A percentile compares a stretch with the other conserved stretches of the same genome.
phyloP scores from a whole-genome alignment of 2,888 invertebrate species.

The Nineta flava region DNA sequence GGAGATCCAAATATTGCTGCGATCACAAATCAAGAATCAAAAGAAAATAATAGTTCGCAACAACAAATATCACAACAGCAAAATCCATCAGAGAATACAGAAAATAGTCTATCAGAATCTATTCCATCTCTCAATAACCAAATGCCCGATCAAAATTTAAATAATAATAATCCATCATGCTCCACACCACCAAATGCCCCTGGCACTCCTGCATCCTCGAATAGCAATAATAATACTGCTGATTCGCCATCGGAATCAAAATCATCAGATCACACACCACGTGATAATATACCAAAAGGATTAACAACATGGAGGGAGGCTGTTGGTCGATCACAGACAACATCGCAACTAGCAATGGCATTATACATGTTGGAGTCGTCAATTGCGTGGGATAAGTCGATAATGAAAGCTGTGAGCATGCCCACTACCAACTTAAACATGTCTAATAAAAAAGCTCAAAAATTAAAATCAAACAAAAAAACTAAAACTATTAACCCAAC shows the following conservation, averaged over 20 bases:
- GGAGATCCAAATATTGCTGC: slow-evolving; percentile 47
- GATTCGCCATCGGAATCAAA: slow-evolving; percentile 5
- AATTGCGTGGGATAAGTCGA: slow-evolving; percentile 98
- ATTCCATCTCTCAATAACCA: not conserved
- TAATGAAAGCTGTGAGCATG: slow-evolving; percentile 93
- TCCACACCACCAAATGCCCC: slow-evolving; percentile 10
- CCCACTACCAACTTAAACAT: not conserved
- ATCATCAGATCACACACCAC: slow-evolving; percentile 6
- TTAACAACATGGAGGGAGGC: slow-evolving; percentile 81
- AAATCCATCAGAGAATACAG: slow-evolving; percentile 18
- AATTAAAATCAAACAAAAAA: slow-evolving; percentile 8
- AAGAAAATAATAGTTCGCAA: slow-evolving; percentile 28
- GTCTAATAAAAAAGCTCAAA: slow-evolving; percentile 6
- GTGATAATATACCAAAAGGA: slow-evolving; percentile 56
- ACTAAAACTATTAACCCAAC: slow-evolving; percentile 3
- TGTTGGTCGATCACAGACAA: slow-evolving; percentile 65
- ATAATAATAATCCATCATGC: slow-evolving; percentile 5
- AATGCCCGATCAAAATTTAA: slow-evolving; percentile 15
- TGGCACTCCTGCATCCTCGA: slow-evolving; percentile 7
- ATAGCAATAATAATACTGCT: slow-evolving; percentile 9
- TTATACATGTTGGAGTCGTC: slow-evolving; percentile 78
- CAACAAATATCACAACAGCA: slow-evolving; percentile 20
- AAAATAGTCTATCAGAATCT: slow-evolving; percentile 1
- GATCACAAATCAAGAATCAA: slow-evolving; percentile 28
- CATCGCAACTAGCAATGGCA: slow-evolving; percentile 82